A percentile compares a stretch with the other conserved stretches of the same genome.
These are phyloP conservation scores for Euwallacea similis DNA, from an alignment of 1,140 invertebrate species.

Conservation along the genomic window DNA sequence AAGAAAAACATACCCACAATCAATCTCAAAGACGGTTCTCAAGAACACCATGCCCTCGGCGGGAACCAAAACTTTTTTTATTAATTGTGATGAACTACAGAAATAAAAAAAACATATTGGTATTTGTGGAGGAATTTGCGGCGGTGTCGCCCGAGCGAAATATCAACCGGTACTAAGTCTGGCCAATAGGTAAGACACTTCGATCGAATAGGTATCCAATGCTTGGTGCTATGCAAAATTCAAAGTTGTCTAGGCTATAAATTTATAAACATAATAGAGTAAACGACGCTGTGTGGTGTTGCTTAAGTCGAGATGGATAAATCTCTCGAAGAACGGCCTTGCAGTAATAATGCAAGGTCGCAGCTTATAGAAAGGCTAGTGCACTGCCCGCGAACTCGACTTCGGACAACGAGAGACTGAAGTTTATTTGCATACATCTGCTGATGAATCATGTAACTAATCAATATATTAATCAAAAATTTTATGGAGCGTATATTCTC, in stretches of 20 bases:
- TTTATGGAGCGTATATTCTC: too few species aligned
- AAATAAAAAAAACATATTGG: too few species aligned
- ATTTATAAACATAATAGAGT: slow-evolving; percentile 40
- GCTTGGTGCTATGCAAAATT: slow-evolving; percentile 23
- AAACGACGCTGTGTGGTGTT: slow-evolving; percentile 14
- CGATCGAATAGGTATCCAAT: not conserved
- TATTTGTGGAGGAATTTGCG: too few species aligned
- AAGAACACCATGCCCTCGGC: not conserved
- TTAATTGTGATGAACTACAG: not conserved
- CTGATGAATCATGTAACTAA: too few species aligned
- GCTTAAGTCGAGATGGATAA: slow-evolving; percentile 25
- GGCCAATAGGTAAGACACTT: slow-evolving; percentile 18
- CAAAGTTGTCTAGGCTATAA: slow-evolving; percentile 28
- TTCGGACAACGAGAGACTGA: too few species aligned
- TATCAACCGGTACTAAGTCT: slow-evolving; percentile 33
- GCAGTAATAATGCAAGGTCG: slow-evolving; percentile 45
- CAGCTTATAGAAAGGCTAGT: slow-evolving; percentile 35
- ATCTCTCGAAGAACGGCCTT: slow-evolving; percentile 39
- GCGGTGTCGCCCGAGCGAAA: slow-evolving; percentile 10
- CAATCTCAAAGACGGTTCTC: not conserved
- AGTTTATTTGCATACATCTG: too few species aligned
- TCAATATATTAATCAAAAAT: too few species aligned
- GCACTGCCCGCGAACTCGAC: slow-evolving; percentile 12
- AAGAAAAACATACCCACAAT: not conserved
- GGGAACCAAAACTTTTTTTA: not conserved